Evolutionary conservation across 2,797 vertebrate species (phyloP).

Genomic region (Coluber constrictor): DNA sequence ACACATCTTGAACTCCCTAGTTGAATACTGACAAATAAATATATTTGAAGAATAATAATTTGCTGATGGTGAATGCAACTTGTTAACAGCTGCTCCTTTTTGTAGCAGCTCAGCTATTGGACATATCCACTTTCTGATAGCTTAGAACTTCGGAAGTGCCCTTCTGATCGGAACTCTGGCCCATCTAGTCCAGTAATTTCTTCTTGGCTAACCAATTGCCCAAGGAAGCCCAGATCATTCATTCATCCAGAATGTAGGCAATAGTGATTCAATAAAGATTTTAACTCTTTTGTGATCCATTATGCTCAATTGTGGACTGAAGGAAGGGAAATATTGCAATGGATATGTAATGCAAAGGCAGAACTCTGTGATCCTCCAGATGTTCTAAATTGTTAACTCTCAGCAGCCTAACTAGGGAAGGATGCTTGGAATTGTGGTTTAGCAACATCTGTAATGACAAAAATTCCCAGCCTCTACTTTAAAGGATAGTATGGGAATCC

Average conservation of each 20-base stretch:
- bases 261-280: not conserved
- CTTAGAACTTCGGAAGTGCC: not conserved
- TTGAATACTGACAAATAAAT: not conserved
- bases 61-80: not conserved
- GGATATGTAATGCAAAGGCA: not conserved
- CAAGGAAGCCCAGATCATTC: not conserved
- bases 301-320: no score
- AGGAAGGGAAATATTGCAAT: not conserved
- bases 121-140: not conserved
- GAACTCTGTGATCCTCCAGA: not conserved
- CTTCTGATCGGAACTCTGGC: not conserved
- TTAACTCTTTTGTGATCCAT: no score
- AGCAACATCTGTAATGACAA: not conserved
- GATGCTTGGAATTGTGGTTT: not conserved
- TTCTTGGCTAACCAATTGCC: not conserved
- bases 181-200: not conserved
- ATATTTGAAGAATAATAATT: not conserved
- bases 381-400: not conserved
- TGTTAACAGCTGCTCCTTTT: not conserved
- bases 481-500: not conserved
- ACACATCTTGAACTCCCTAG: not conserved
- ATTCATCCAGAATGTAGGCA: not conserved
- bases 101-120: not conserved
- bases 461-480: not conserved
- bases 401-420: not conserved